Conservation (phyloP, 2,888 invertebrate genomes). For the Polymixis lichenea region DNA sequence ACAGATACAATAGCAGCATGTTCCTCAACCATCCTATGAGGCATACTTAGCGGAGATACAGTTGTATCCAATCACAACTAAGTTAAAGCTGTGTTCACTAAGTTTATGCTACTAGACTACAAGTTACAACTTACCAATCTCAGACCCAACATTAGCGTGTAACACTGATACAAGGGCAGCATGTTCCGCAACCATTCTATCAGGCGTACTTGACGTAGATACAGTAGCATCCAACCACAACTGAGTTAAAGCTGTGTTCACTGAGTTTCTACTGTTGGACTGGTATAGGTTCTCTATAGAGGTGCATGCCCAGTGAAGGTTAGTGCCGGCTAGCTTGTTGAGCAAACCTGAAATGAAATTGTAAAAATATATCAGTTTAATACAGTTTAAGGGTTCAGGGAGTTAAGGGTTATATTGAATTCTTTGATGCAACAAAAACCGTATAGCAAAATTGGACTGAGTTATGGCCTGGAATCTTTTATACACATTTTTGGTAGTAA, state of each 20-base stretch:
- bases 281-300: slow-evolving; percentile 95
- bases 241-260: slow-evolving; percentile 93
- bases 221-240: slow-evolving; percentile 94
- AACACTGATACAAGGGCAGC: slow-evolving; percentile 95
- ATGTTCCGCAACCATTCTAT: slow-evolving; percentile 95
- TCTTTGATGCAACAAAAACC: not conserved
- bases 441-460: not conserved
- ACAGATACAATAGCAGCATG: slow-evolving; percentile 94
- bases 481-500: not conserved
- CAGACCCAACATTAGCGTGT: slow-evolving; percentile 97
- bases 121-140: slow-evolving; percentile 92
- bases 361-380: not conserved
- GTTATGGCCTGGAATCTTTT: not conserved
- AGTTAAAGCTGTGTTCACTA: slow-evolving; percentile 2
- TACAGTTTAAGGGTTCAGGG: too few species aligned
- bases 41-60: slow-evolving; percentile 90
- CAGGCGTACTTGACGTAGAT: slow-evolving; percentile 91
- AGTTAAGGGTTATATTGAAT: not conserved
- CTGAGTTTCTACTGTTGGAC: slow-evolving; percentile 94
- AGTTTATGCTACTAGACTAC: not conserved
- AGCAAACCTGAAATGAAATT: slow-evolving; percentile 90
- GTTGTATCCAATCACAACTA: slow-evolving; percentile 92
- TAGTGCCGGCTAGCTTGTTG: slow-evolving; percentile 96
- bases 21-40: slow-evolving; percentile 95
- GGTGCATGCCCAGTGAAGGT: slow-evolving; percentile 95